Percentiles rank a stretch among this genome's conserved stretches.
Evolutionary conservation across 1,140 invertebrate genomes (phyloP).

Genomic region (Atopsyche davidsoni): DNA sequence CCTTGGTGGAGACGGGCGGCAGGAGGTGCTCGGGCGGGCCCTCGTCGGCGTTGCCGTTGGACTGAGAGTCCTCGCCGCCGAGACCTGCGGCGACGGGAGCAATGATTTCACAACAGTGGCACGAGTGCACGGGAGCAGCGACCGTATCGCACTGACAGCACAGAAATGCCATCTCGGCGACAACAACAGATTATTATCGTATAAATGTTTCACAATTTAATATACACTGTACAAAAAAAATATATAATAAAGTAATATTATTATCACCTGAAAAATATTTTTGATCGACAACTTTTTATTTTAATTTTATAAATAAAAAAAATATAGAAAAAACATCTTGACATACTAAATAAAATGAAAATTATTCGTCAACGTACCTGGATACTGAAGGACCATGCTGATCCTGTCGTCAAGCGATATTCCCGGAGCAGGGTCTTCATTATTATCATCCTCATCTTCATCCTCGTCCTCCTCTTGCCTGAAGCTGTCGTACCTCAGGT

Average conservation of each 20-base stretch:
- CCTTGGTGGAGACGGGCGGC: slow-evolving; percentile 6
- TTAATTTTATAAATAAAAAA: not conserved
- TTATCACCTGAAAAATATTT: not conserved
- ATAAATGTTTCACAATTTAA: too few relatives aligned
- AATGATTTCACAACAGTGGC: too few relatives aligned
- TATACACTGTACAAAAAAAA: too few relatives aligned
- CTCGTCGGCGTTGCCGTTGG: too few relatives aligned
- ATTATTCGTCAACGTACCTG: slow-evolving; percentile 18
- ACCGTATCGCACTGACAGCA: too few relatives aligned
- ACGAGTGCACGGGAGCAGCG: too few relatives aligned
- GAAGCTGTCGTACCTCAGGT: slow-evolving; percentile 1
- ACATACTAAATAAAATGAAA: too few relatives aligned
- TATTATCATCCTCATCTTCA: slow-evolving; percentile 1
- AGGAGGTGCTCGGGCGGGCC: too few relatives aligned
- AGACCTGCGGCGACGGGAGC: not conserved
- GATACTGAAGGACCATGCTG: slow-evolving; percentile 24
- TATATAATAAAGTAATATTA: not conserved
- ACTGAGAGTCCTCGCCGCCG: slow-evolving; percentile 7
- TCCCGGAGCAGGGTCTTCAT: not conserved
- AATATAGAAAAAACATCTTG: not conserved
- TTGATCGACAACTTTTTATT: not conserved
- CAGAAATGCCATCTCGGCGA: too few relatives aligned
- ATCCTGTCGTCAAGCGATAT: slow-evolving; percentile 29
- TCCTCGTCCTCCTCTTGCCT: not conserved
- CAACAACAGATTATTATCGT: too few relatives aligned